Base-by-base conservation (phyloP, 92 coral and sea anemone species). In the Desmophyllum pertusum region DNA sequence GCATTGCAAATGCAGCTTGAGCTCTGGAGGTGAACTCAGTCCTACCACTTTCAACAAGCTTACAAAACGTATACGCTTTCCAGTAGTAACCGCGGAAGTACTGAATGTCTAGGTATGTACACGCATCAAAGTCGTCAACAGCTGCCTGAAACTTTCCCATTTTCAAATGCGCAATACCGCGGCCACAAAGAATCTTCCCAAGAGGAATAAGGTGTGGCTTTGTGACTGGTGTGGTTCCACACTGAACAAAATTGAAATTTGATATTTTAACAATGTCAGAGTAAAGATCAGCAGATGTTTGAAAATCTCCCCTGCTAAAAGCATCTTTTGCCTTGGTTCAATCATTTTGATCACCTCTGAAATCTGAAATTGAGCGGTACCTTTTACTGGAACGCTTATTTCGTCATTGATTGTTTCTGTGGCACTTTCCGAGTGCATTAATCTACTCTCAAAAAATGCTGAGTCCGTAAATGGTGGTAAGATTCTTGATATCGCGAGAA, bases 31-130 rank as follows among this genome's bases (percentile, higher is more conserved):
- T 69, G 74, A 69, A 15, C 46, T 19, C 50, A 5, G 30, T n/a
- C 41, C 13, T 38, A 69, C 74, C 74, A 37, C 51, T 69, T 40
- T 38, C 29, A 18, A 38, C 51, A 15, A 69, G 74, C 40, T 69
- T 69, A 17, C 74, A 69, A 27, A 69, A 18, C 21, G 46, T 31
- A 69, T 69, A 69, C 9, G 50, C 50, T 37, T 69, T 69, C 74
- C 74, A 69, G 51, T 69, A 69, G 74, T 39, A 69, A 0, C 29
- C 74, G 40, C 48, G 48, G 30, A 37, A 69, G 27, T 4, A 13
- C 74, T 69, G 0, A 6, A 21, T 69, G 50, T 69, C 48, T 19
- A 38, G 29, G 21, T 0, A 15, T 0, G 74, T 69, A 69, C 31
- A 18, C 21, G 51, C 74, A 5, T 9, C 19, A 29, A 69, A 69